Evolutionary conservation across 2,113 vertebrate genomes (phyloP), one percentile per base, ranked within the genome.

Genomic region (Lamprologus sp.): DNA sequence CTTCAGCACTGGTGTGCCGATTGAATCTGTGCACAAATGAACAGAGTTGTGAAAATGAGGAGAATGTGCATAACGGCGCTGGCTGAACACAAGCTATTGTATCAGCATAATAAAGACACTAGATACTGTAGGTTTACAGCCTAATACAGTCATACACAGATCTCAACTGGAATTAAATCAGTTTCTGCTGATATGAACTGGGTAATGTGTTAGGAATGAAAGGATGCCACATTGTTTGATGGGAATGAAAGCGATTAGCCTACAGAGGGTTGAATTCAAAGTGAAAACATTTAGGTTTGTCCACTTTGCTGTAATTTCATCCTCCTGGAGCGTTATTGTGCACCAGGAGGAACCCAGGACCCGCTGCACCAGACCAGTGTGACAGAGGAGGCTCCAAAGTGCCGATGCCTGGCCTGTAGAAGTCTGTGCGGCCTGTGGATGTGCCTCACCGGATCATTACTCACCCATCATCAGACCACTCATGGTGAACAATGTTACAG

Each of bases 51-150:
- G n/a, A 42, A 45, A 45, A 45, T 45, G 0, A 73, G 5, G 21
- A 68, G 0, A 26, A 70, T 5, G 65, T 11, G 21, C 40, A 26
- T 4, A 37, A 0, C 0, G 2, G 3, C 5, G 3, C 65, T 42
- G 65, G 5, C 14, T 10, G 13, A 73, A 7, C 0, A 47, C 1
- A 9, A 28, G 21, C 14, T 47, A 2, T 10, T 73, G 68, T 15
- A 17, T 17, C 23, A 19, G 14, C 68, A 11, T 3, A 17, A 28
- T 28, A 45, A 47, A 75, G 40, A 5, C 14, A 5, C 0, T 45
- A 26, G 40, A 73, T 26, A 1, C 8, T 5, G 60, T 65, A 65
- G 60, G 42, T 19, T 47, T 49, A 28, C 42, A 47, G 70, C 23
- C 40, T 68, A 13, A 40, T 40, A 9, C 33, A 21, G 19, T 68